phyloP scores from a whole-genome alignment of 2,113 vertebrate genomes.

The Otocyon megalotis region DNA sequence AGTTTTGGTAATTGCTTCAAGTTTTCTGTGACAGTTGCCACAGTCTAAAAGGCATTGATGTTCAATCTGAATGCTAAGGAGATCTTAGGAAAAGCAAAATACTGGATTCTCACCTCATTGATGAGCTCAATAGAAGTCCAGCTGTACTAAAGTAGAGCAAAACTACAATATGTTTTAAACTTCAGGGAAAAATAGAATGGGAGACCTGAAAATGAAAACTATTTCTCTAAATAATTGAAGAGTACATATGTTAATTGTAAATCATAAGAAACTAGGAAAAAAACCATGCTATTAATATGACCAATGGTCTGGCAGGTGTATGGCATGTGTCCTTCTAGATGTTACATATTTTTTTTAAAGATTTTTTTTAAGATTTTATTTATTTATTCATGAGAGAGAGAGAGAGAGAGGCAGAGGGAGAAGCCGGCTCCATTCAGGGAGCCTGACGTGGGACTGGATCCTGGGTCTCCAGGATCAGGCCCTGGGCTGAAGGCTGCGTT shows the following conservation, averaged over 20 bases:
- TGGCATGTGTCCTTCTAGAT: background rate
- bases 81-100: background rate
- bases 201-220: background rate
- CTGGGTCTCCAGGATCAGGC: too few relatives aligned
- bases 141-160: background rate
- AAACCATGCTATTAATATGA: background rate
- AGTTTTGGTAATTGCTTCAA: constrained; percentile 56
- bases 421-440: too few relatives aligned
- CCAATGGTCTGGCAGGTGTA: background rate
- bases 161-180: background rate
- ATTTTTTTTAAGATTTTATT: too few relatives aligned
- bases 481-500: too few relatives aligned
- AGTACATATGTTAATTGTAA: background rate
- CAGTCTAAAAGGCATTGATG: constrained; percentile 21
- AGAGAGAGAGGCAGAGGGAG: too few relatives aligned
- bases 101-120: background rate
- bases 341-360: background rate
- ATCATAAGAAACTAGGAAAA: background rate
- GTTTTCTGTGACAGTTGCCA: constrained; percentile 19
- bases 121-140: constrained; percentile 32
- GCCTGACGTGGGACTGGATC: too few relatives aligned
- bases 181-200: background rate
- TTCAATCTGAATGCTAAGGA: background rate
- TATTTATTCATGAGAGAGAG: too few relatives aligned
- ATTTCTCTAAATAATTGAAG: background rate